A percentile compares a stretch with the other conserved stretches of the same genome.
These are phyloP conservation scores for Meles meles DNA, from an alignment of 2,113 vertebrate species.

Conservation along the genomic window DNA sequence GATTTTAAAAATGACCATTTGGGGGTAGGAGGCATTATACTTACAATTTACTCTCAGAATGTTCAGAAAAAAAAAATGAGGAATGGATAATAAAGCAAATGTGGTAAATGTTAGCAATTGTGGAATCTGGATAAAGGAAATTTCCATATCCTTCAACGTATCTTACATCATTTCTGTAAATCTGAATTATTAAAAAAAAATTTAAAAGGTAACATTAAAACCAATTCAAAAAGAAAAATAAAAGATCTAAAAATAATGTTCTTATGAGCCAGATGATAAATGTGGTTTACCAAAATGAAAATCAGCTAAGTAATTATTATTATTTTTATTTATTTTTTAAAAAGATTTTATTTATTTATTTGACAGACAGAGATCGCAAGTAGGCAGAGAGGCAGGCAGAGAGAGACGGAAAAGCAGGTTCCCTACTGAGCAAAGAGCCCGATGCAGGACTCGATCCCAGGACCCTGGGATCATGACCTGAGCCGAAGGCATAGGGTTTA, in stretches of 20 bases:
- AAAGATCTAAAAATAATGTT: not conserved
- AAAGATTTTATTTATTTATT: no score
- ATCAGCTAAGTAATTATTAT: not conserved
- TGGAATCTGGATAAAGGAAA: not conserved
- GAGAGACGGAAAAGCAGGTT: no score
- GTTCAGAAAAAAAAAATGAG: not conserved
- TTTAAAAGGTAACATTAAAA: not conserved
- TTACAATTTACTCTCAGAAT: not conserved
- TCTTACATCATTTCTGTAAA: not conserved
- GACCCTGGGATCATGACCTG: no score
- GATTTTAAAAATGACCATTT: not conserved
- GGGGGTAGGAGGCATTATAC: not conserved
- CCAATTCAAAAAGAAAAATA: constrained; percentile 5
- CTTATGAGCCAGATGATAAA: not conserved
- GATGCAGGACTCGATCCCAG: no score
- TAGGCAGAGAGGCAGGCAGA: no score
- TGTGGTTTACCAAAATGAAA: constrained; percentile 1
- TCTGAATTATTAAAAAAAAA: not conserved
- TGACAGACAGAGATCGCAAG: no score
- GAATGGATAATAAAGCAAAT: not conserved
- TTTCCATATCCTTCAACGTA: not conserved
- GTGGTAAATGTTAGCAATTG: not conserved
- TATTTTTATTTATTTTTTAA: not conserved
- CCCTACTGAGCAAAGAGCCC: no score
- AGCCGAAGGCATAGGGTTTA: no score